Conservation (phyloP, 2,113 vertebrate species). For the Litocranius walleri region DNA sequence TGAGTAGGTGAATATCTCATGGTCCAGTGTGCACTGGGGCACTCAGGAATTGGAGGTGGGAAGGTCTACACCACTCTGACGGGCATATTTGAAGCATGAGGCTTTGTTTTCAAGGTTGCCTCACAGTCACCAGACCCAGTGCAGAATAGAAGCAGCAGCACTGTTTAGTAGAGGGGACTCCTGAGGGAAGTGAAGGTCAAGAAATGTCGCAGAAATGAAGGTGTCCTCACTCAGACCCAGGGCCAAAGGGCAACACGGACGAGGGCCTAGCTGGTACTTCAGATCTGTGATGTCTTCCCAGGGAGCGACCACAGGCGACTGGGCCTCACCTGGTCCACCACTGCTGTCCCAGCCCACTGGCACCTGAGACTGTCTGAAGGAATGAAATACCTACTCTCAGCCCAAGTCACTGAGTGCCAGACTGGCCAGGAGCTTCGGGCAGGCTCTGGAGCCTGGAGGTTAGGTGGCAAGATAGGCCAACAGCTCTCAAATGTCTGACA, state of each 20-base stretch:
- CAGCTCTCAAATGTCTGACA: background rate
- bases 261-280: background rate
- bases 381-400: background rate
- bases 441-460: background rate
- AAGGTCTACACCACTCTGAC: background rate
- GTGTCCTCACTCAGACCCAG: background rate
- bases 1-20: background rate
- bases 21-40: background rate
- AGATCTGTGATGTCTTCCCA: fast-evolving
- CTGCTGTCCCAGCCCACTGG: background rate
- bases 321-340: background rate
- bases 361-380: background rate
- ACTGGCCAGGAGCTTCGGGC: background rate
- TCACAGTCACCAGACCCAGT: background rate
- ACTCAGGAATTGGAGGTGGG: background rate
- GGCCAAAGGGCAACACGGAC: fast-evolving
- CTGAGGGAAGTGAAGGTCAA: background rate
- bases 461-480: background rate
- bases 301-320: fast-evolving
- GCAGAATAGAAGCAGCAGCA: background rate
- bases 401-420: background rate
- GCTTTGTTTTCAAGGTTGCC: background rate
- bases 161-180: background rate
- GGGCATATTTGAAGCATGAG: background rate
- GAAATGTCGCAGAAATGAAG: background rate